Conservation (phyloP, 2,113 vertebrate genomes). For the Alligator sinensis region DNA sequence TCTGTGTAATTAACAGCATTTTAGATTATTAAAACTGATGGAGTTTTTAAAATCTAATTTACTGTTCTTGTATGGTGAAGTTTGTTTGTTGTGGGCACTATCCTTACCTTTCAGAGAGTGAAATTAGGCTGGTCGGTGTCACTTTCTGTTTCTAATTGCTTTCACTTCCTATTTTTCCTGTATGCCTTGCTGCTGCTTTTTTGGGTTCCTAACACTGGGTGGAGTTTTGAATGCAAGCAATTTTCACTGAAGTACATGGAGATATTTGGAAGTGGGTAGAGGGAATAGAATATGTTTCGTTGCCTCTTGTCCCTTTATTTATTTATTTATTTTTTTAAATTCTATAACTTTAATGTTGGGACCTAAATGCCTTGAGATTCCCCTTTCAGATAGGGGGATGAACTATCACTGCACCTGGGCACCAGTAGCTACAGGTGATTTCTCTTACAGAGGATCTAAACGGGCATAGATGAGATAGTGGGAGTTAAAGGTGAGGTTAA, state of each 20-base stretch:
- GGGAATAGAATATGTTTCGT: no score
- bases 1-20: constrained; percentile 55
- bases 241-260: background rate
- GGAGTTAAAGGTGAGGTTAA: background rate
- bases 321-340: background rate
- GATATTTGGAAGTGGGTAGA: no score
- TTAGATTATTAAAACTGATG: constrained; percentile 57
- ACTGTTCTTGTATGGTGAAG: background rate
- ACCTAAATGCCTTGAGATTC: background rate
- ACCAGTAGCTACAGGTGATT: background rate
- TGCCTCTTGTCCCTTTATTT: background rate
- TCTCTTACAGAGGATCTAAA: background rate
- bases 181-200: background rate
- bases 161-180: background rate
- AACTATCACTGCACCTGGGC: background rate
- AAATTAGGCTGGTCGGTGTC: background rate
- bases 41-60: constrained; percentile 42
- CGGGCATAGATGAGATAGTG: background rate
- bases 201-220: background rate
- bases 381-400: background rate
- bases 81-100: background rate
- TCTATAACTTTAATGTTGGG: background rate
- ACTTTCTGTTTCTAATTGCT: background rate
- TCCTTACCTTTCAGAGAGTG: background rate
- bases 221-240: background rate